Percentiles rank a stretch among this genome's conserved stretches.
phyloP scores from a whole-genome alignment of 1,140 invertebrate genomes.

The Muscidifurax raptorellus region DNA sequence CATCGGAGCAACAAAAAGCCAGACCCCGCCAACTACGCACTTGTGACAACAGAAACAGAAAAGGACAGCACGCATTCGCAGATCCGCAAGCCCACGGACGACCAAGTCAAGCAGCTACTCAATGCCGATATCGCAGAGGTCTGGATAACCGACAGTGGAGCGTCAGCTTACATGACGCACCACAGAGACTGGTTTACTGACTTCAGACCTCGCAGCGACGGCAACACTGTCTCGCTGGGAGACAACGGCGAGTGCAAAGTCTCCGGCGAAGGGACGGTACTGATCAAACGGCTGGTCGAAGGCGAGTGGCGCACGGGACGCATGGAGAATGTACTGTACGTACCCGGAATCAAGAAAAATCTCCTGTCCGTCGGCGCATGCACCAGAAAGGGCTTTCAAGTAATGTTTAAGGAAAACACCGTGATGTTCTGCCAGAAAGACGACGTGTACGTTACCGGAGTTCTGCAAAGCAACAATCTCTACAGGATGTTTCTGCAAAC shows the following conservation, averaged over 20 bases:
- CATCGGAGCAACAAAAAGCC: not conserved
- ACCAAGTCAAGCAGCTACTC: not conserved
- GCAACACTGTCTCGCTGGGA: constrained; percentile 20
- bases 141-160: not conserved
- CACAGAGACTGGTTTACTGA: not conserved
- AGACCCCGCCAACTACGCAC: not conserved
- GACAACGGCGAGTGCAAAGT: constrained; percentile 42
- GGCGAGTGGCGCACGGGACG: constrained; percentile 35
- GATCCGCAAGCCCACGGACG: not conserved
- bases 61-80: not conserved
- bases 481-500: constrained; percentile 45
- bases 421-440: constrained; percentile 49
- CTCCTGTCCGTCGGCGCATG: constrained; percentile 58
- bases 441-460: constrained; percentile 53
- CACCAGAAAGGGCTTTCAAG: constrained; percentile 55
- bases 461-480: constrained; percentile 37
- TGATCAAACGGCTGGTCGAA: constrained; percentile 36
- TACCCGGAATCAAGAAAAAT: too few species aligned
- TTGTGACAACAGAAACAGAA: not conserved
- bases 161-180: not conserved
- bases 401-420: constrained; percentile 51
- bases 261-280: constrained; percentile 45
- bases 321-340: constrained; percentile 50
- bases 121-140: not conserved
- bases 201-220: too few species aligned